phyloP scores from a whole-genome alignment of 1,140 invertebrate genomes.

The Epicauta chinensis region DNA sequence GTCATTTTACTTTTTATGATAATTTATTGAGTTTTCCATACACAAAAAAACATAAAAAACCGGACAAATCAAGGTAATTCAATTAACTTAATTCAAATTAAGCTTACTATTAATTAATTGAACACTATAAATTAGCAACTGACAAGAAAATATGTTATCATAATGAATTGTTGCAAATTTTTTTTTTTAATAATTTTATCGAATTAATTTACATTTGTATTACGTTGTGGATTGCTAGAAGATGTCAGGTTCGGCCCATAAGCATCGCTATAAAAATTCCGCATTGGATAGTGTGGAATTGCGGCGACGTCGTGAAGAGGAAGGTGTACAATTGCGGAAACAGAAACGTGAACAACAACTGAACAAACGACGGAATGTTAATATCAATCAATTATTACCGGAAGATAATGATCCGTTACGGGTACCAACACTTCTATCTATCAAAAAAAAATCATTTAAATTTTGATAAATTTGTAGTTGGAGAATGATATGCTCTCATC shows the following conservation, averaged over 20 bases:
- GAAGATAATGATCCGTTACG: slow-evolving; percentile 45
- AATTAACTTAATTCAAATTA: too few relatives aligned
- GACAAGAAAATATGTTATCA: too few relatives aligned
- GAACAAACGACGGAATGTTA: slow-evolving; percentile 88
- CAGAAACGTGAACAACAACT: slow-evolving; percentile 91
- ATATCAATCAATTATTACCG: slow-evolving; percentile 46
- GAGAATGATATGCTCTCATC: slow-evolving; percentile 40
- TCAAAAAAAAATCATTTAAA: not conserved
- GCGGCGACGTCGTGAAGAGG: slow-evolving; percentile 86
- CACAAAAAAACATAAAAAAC: too few relatives aligned
- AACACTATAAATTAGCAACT: too few relatives aligned
- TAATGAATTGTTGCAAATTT: too few relatives aligned
- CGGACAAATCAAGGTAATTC: too few relatives aligned
- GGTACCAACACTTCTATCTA: slow-evolving; percentile 15
- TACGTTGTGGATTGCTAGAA: slow-evolving; percentile 25
- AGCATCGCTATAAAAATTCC: slow-evolving; percentile 93
- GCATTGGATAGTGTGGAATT: slow-evolving; percentile 89
- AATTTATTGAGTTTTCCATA: too few relatives aligned
- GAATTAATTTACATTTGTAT: too few relatives aligned
- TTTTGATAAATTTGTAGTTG: slow-evolving; percentile 22
- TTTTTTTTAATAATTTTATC: too few relatives aligned
- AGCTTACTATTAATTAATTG: too few relatives aligned
- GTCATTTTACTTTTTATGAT: too few relatives aligned
- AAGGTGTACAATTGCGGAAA: slow-evolving; percentile 92
- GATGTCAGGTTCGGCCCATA: slow-evolving; percentile 76